phyloP scores from a whole-genome alignment of 2,888 invertebrate species.

The Philereme transversata region DNA sequence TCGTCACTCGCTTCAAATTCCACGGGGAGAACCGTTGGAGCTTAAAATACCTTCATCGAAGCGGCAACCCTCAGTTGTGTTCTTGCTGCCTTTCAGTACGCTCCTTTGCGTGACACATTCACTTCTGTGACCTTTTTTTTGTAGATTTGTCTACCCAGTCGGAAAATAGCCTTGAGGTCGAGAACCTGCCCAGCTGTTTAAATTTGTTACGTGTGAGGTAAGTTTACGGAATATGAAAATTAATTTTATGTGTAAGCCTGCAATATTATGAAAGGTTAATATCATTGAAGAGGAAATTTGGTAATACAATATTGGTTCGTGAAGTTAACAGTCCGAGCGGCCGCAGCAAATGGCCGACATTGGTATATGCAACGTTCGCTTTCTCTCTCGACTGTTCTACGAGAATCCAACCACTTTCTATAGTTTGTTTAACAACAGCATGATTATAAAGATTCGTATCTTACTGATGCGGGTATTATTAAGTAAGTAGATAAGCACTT shows the following conservation, averaged over 20 bases:
- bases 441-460: neutral
- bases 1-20: conserved; percentile 46
- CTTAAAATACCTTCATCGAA: conserved; percentile 74
- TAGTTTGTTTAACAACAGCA: conserved; percentile 32
- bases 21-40: conserved; percentile 70
- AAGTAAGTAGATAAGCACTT: neutral
- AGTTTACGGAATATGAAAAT: conserved; percentile 46
- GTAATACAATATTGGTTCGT: conserved; percentile 33
- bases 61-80: conserved; percentile 73
- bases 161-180: conserved; percentile 45
- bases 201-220: conserved; percentile 56
- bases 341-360: conserved; percentile 74
- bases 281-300: conserved; percentile 26
- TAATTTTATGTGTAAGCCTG: conserved; percentile 35
- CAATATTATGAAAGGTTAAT: conserved; percentile 31
- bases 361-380: conserved; percentile 56
- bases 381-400: conserved; percentile 61
- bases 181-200: conserved; percentile 47
- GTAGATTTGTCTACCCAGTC: conserved; percentile 55
- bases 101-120: conserved; percentile 51
- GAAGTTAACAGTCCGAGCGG: conserved; percentile 45
- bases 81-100: conserved; percentile 64
- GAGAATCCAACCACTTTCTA: conserved; percentile 55
- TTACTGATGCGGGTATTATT: neutral
- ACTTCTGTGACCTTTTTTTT: conserved; percentile 64